Evolutionary conservation across 2,797 vertebrate species (phyloP).

Genomic region (Jordanella pulchra): DNA sequence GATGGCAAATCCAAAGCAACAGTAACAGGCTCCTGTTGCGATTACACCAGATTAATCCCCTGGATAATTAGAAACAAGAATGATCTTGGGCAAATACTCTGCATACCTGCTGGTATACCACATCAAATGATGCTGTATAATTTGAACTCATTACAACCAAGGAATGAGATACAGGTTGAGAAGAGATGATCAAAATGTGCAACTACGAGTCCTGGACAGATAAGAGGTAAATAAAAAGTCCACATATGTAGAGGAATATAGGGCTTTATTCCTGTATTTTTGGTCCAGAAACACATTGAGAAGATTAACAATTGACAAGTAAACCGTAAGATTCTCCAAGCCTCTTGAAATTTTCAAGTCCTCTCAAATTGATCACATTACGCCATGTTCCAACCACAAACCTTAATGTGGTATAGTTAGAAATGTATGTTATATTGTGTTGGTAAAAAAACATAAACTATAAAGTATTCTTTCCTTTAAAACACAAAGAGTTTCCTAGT

Average conservation of each 20-base stretch:
- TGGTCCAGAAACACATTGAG: constrained; percentile 11
- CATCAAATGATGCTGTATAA: constrained; percentile 69
- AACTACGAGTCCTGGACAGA: not conserved
- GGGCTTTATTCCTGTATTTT: not conserved
- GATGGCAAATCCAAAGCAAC: constrained; percentile 72
- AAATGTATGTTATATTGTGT: not conserved
- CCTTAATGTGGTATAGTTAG: not conserved
- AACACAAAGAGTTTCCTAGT: not conserved
- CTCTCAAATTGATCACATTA: not conserved
- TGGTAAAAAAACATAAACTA: not conserved
- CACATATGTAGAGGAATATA: not conserved
- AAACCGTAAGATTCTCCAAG: constrained; percentile 3
- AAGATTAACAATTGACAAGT: constrained; percentile 9
- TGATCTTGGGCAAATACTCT: constrained; percentile 75
- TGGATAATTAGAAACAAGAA: constrained; percentile 77
- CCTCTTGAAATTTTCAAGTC: not conserved
- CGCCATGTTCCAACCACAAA: not conserved
- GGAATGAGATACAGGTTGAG: constrained; percentile 28
- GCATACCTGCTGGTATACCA: constrained; percentile 70
- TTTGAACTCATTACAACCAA: constrained; percentile 60
- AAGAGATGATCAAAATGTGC: constrained; percentile 38
- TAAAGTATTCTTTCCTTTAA: not conserved
- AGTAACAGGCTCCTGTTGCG: constrained; percentile 65
- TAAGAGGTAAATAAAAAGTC: not conserved
- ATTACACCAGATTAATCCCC: constrained; percentile 76